phyloP scores from a whole-genome alignment of 92 coral and sea anemone species.

The Anthopleura xanthogrammica region DNA sequence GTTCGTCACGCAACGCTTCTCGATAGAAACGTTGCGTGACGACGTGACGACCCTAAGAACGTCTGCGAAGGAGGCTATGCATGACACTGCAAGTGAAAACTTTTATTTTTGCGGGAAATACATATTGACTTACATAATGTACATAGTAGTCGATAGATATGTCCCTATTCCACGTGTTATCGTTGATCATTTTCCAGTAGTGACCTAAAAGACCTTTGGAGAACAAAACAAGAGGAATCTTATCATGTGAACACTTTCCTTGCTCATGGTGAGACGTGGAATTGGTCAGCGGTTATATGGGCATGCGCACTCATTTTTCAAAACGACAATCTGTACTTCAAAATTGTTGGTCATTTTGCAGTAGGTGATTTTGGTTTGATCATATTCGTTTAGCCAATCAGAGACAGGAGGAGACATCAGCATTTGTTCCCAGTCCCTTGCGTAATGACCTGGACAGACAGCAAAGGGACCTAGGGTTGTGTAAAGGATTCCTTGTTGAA shows the following conservation, averaged over 20 bases:
- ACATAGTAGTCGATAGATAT: constrained; percentile 72
- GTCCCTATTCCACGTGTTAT: constrained; percentile 45
- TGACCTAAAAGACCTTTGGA: constrained; percentile 60
- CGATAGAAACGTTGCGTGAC: no score
- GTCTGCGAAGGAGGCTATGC: no score
- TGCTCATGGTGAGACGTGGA: not conserved
- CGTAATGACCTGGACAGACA: not conserved
- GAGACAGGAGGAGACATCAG: no score
- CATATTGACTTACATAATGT: constrained; percentile 74
- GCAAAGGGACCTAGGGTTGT: no score
- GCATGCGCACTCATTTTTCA: not conserved
- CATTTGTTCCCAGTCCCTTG: not conserved
- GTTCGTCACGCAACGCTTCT: no score
- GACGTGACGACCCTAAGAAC: no score
- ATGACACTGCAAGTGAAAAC: not conserved
- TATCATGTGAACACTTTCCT: not conserved
- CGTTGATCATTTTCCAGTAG: constrained; percentile 59
- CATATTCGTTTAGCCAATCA: no score
- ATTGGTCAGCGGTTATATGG: not conserved
- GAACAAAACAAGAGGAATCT: not conserved
- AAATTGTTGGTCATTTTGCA: not conserved
- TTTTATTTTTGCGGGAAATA: not conserved
- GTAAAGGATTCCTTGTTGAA: no score
- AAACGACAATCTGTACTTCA: not conserved
- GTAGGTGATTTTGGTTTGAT: no score